phyloP scores from a whole-genome alignment of 2,113 vertebrate genomes.

The Phaetusa simplex region DNA sequence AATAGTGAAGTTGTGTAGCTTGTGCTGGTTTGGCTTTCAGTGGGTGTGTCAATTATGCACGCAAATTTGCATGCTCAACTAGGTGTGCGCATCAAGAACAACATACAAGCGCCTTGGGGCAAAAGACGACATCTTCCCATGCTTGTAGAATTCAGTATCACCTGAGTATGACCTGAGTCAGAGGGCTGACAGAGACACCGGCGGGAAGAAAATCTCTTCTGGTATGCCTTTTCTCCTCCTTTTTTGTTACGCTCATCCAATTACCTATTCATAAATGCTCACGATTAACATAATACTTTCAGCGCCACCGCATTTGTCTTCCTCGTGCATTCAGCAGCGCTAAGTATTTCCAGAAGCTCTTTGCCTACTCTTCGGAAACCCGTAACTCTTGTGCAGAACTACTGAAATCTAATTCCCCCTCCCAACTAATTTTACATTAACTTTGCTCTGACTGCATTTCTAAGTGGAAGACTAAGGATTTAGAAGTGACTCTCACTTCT shows the following conservation, averaged over 20 bases:
- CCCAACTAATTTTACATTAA: not conserved
- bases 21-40: not conserved
- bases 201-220: not conserved
- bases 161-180: rapidly evolving
- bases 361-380: not conserved
- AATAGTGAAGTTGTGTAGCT: not conserved
- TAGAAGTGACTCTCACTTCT: rapidly evolving
- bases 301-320: not conserved
- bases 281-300: rapidly evolving
- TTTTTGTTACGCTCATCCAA: not conserved
- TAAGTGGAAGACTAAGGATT: not conserved
- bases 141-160: not conserved
- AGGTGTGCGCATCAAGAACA: not conserved
- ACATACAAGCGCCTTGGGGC: not conserved
- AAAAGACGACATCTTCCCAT: not conserved
- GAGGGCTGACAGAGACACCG: rapidly evolving
- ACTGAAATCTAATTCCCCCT: not conserved
- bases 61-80: not conserved
- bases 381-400: rapidly evolving
- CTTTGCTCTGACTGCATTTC: not conserved
- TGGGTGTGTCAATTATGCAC: not conserved
- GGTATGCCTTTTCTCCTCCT: not conserved
- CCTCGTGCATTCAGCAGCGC: rapidly evolving
- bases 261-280: not conserved
- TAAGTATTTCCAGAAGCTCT: not conserved